Evolutionary conservation across 2,113 vertebrate genomes (phyloP).

Genomic region (Boulengeromyrus knoepffleri): DNA sequence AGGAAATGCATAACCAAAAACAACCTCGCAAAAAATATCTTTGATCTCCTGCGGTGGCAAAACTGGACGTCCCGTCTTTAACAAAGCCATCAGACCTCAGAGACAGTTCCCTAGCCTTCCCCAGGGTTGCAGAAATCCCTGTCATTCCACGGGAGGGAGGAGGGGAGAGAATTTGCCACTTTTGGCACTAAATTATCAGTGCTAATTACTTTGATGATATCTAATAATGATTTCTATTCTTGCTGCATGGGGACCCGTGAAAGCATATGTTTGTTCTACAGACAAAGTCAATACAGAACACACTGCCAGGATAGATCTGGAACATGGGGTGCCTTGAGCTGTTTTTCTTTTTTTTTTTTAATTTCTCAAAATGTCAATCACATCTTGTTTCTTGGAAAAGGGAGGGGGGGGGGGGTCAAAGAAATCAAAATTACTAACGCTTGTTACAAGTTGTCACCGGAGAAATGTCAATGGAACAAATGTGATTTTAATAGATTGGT

Average conservation of each 20-base stretch:
- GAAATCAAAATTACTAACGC: conserved; percentile 53
- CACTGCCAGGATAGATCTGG: conserved; percentile 58
- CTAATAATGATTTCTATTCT: conserved; percentile 49
- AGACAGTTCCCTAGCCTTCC: background rate
- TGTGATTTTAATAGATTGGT: conserved; percentile 26
- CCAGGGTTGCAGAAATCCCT: background rate
- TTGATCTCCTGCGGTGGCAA: background rate
- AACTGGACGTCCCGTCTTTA: background rate
- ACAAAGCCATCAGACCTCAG: background rate
- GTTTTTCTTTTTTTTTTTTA: conserved; percentile 30
- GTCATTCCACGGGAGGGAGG: conserved; percentile 14
- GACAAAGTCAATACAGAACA: conserved; percentile 56
- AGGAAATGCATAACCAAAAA: background rate
- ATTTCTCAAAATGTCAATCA: conserved; percentile 58
- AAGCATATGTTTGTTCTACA: conserved; percentile 31
- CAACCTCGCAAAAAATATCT: conserved; percentile 4
- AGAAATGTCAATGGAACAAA: conserved; percentile 29
- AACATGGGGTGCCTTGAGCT: conserved; percentile 52
- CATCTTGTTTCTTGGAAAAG: conserved; percentile 29
- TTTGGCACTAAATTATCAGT: conserved; percentile 48
- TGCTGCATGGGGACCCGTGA: conserved; percentile 23
- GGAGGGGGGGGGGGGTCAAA: conserved; percentile 8
- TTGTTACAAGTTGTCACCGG: conserved; percentile 49
- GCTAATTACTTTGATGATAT: conserved; percentile 56
- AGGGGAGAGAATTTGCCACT: conserved; percentile 37